phyloP scores from a whole-genome alignment of 2,888 invertebrate species.

The Pandemis cinnamomeana region DNA sequence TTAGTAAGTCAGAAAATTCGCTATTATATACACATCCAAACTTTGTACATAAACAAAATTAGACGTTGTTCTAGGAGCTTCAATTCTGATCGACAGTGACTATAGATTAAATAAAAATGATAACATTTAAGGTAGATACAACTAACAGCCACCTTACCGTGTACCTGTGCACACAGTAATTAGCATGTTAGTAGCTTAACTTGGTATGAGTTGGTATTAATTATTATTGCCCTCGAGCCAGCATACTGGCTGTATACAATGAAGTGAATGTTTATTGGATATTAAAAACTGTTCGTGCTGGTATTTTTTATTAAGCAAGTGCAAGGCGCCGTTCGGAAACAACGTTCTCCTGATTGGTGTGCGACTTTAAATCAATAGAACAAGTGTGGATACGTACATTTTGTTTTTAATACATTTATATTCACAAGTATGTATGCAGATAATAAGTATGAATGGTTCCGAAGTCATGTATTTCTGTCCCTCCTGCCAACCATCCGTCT shows the following conservation, averaged over 20 bases:
- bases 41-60: too few species aligned
- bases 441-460: too few species aligned
- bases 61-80: too few species aligned
- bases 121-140: neutral
- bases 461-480: too few species aligned
- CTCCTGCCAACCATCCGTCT: too few species aligned
- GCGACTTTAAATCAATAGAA: neutral
- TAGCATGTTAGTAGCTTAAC: neutral
- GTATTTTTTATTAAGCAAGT: conserved; percentile 51
- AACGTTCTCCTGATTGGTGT: conserved; percentile 1
- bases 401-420: too few species aligned
- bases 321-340: conserved; percentile 41
- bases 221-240: conserved; percentile 24
- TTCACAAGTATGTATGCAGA: too few species aligned
- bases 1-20: too few species aligned
- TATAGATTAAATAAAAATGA: too few species aligned
- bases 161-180: neutral
- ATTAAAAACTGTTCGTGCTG: conserved; percentile 50
- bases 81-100: too few species aligned
- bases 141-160: neutral
- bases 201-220: conserved; percentile 17
- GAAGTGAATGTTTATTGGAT: conserved; percentile 50
- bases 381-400: too few species aligned
- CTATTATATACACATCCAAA: too few species aligned
- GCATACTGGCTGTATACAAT: conserved; percentile 43